Evolutionary conservation across 2,797 vertebrate genomes (phyloP).

Genomic region (Pangasius macronema): DNA sequence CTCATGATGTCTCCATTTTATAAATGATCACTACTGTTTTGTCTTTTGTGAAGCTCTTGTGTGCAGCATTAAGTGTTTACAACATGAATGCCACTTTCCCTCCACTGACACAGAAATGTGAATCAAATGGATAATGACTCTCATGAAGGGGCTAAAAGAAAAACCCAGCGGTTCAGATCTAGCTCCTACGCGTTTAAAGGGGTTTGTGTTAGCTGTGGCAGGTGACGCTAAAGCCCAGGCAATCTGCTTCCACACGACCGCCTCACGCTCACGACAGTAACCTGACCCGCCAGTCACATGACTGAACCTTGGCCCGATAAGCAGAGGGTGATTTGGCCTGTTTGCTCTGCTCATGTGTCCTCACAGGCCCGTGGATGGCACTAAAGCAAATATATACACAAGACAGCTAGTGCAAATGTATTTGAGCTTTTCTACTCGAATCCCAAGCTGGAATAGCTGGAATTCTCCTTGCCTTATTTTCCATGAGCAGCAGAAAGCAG

Average conservation of each 20-base stretch:
- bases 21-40: neutral
- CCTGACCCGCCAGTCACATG: conserved; percentile 25
- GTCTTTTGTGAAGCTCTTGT: neutral
- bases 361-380: neutral
- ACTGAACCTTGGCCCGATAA: neutral
- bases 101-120: neutral
- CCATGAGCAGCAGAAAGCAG: neutral
- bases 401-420: neutral
- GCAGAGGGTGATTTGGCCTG: neutral
- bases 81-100: neutral
- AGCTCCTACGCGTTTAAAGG: neutral
- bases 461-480: neutral
- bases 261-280: conserved; percentile 47
- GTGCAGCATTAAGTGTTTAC: neutral
- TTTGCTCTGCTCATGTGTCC: neutral
- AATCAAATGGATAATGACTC: neutral
- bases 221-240: conserved; percentile 36
- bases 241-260: conserved; percentile 48
- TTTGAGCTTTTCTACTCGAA: neutral
- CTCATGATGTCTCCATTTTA: neutral
- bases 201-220: conserved; percentile 6
- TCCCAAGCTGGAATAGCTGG: neutral
- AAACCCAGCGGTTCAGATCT: neutral
- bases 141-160: neutral
- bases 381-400: neutral